Base-by-base conservation (phyloP, 2,888 invertebrate species). In the Yponomeuta sedellus region DNA sequence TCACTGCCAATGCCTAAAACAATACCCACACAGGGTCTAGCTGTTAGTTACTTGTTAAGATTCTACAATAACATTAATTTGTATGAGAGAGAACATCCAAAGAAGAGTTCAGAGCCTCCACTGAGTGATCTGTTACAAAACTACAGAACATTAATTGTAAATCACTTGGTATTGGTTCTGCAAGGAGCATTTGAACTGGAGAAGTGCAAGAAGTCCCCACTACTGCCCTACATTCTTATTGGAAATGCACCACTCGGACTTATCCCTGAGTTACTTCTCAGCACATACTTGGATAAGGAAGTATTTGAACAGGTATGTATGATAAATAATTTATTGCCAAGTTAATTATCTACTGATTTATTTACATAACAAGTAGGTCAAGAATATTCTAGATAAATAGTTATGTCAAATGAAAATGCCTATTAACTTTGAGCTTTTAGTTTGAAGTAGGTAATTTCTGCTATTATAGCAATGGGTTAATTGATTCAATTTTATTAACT, bases 81-180 rank as follows among this genome's bases (percentile, higher is more conserved):
- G 0, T 96, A 96, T 79, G 96, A 96, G 80, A 88, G 95, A 72
- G 94, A 94, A 77, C 93, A 95, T 78, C 94, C 96, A 22, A 96
- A 96, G 89, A 93, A 94, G 78, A 94, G 95, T 72, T 95, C 95
- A 69, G 92, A 94, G 71, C 95, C 95, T 2, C 95, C 96, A 8
- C 80, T 96, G 69, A 94, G 94, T 75, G 94, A 94, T 71, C 85
- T 96, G 64, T 82, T 97, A 66, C 87, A 89, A 69, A 92, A 85
- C 75, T 76, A 93, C 71, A 86, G 93, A 70, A 91, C 92, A 66
- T 90, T 92, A 75, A 78, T 93, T 59, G 88, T 92, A 71, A 85
- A 88, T 73, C 80, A 92, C 87, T 72, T 95, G 92, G 85, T 94
- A 92, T 85, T 93, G 76, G 85, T 92, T 74, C 79, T 92, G 66